Evolutionary conservation across 2,797 vertebrate genomes (phyloP), one percentile per base, ranked within the genome.

Genomic region (Anolis apletophallus): DNA sequence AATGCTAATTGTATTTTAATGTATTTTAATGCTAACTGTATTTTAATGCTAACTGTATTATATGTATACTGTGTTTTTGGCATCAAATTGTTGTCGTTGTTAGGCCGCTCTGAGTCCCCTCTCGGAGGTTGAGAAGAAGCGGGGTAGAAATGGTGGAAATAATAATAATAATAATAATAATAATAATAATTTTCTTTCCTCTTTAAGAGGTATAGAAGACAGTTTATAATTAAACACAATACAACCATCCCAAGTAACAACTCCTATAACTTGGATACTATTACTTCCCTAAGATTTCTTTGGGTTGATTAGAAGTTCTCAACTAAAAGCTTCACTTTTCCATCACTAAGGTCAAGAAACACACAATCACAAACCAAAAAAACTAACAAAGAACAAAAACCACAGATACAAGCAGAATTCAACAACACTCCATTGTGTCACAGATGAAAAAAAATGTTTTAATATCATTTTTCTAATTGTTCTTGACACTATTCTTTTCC

Each of bases 381-480:
- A 29, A 72, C 16, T 10, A 29, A 46, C 9, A 46, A 59, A 46
- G 61, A 21, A 78, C 5, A 54, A 26, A 79, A 85, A 86, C 88
- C 92, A 95, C 93, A 82, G 92, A 94, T 94, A 92, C 88, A 80
- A 91, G 93, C 93, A 93, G 87, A 94, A 93, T 86, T 89, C 52
- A 93, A 94, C 88, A 87, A 93, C 92, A 94, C 92, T 93, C 91
- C 92, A 94, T 72, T 92, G 90, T 57, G 87, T 92, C 91, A 95
- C 93, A 90, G 85, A 94, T 83, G 86, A 90, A 91, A 93, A 92
- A 92, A 93, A 92, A 92, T 88, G 92, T 88, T 89, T 72, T 72
- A 79, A 93, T 77, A 89, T 83, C 84, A 85, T 83, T 29, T 7
- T 54, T 54, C 91, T 94, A 80, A 67, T 87, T 90, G 86, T 61